Base-by-base conservation (phyloP, 2,797 vertebrate genomes). In the Taeniopygia guttata region DNA sequence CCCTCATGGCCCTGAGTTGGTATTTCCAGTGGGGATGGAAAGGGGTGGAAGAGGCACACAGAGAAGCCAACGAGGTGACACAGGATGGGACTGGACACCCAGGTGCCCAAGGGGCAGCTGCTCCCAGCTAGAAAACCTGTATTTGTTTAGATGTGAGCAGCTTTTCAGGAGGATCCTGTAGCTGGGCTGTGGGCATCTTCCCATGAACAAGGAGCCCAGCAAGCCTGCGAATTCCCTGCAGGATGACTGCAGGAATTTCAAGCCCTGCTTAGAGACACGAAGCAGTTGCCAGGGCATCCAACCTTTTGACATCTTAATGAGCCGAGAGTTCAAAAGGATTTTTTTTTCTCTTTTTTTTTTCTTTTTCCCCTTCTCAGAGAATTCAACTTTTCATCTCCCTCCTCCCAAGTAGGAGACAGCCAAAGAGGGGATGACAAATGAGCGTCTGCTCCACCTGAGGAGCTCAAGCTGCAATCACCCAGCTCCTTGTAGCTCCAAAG, bases 271-370 rank as follows among this genome's bases (percentile, higher is more conserved):
- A 67, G n/a, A 67, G 68, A 91, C 46, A 73, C 27, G 79, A 68
- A 73, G 87, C 91, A 88, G 87, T 91, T 93, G 91, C 93, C 18
- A 4, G 89, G 78, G 84, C 90, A 81, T 58, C 93, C 90, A 85
- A 87, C 93, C 93, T 93, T 95, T 89, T 96, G 95, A 95, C 92
- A 83, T 92, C 92, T 95, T 95, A 95, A 95, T 90, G 84, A 94
- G 92, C 84, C 52, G 59, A 89, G 92, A 94, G 81, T 87, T 93
- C 93, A 90, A 89, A 90, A 89, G 69, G 73, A 69, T 21, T 36
- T 54, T 81, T 20, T 25, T 12, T 8, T 1, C 5, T 8, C 3
- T 16, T 30, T 15, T 36, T 48, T 45, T 9, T 10, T 5, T 7
- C 40, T 34, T 3, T 1, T 3, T 12, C 2, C n/a, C 30, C 22